Evolutionary conservation across 2,113 vertebrate species (phyloP).

Genomic region (Murina feae): DNA sequence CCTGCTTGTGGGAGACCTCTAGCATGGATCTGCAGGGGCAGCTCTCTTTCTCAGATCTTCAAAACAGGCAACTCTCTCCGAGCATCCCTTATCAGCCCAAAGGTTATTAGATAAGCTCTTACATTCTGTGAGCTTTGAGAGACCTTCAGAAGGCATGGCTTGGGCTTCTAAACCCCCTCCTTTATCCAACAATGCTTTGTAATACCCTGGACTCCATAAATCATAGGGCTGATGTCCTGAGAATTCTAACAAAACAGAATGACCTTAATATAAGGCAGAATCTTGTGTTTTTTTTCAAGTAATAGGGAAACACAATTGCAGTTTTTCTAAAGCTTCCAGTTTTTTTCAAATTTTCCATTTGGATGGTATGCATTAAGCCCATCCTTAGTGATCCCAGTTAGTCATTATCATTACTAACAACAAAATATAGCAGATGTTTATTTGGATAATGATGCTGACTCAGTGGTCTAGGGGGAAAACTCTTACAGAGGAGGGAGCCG

Average conservation of each 20-base stretch:
- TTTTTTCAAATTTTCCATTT: conserved; percentile 65
- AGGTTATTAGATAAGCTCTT: background rate
- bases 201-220: background rate
- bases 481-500: conserved; percentile 15
- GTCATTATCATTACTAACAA: conserved; percentile 66
- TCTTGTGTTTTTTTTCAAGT: conserved; percentile 51
- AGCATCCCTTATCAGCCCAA: background rate
- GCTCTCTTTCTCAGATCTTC: background rate
- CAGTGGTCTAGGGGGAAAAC: conserved; percentile 54
- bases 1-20: background rate
- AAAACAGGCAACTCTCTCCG: background rate
- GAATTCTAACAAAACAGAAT: background rate
- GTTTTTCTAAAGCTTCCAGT: conserved; percentile 48
- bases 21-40: background rate
- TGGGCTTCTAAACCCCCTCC: background rate
- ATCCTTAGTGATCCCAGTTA: conserved; percentile 55
- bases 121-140: background rate
- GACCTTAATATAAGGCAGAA: background rate
- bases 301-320: conserved; percentile 36
- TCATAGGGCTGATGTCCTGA: background rate
- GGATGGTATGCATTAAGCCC: conserved; percentile 37
- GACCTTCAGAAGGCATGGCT: background rate
- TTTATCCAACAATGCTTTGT: background rate
- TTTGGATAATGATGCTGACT: conserved; percentile 65
- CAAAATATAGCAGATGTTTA: conserved; percentile 68